phyloP scores from a whole-genome alignment of 2,888 invertebrate genomes.

The Sturmia bella region DNA sequence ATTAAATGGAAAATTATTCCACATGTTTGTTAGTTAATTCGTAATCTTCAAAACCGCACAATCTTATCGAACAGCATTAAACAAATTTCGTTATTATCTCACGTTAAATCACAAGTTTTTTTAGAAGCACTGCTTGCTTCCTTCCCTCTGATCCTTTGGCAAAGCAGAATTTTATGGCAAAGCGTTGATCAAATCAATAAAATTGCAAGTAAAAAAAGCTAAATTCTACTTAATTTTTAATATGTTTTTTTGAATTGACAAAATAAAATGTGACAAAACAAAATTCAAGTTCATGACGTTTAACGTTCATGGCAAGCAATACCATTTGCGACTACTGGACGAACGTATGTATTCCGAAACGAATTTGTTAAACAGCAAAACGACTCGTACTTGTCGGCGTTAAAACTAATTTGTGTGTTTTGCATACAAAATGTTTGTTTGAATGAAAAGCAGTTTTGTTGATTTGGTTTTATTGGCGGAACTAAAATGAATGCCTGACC shows the following conservation, averaged over 20 bases:
- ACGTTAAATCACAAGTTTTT: background rate
- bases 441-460: slow-evolving; percentile 15
- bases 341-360: slow-evolving; percentile 3
- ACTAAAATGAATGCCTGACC: slow-evolving; percentile 40
- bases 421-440: slow-evolving; percentile 81
- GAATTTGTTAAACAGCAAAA: slow-evolving; percentile 27
- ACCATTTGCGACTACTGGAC: slow-evolving; percentile 27
- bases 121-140: background rate
- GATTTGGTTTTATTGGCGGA: slow-evolving; percentile 45
- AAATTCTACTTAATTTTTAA: slow-evolving; percentile 11
- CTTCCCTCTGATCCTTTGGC: background rate
- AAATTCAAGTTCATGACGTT: slow-evolving; percentile 55
- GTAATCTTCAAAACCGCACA: background rate
- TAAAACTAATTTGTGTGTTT: slow-evolving; percentile 82
- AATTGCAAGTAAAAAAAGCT: background rate
- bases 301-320: slow-evolving; percentile 37
- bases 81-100: slow-evolving; percentile 3
- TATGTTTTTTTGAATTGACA: background rate
- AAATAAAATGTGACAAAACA: background rate
- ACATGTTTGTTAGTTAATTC: background rate
- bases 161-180: slow-evolving; percentile 12
- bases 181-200: slow-evolving; percentile 10
- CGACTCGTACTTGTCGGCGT: slow-evolving; percentile 38
- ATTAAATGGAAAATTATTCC: background rate
- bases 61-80: slow-evolving; percentile 9